Percentiles rank a stretch among this genome's conserved stretches.
These are phyloP conservation scores for Galagoides demidoff DNA, from an alignment of 2,797 vertebrate genomes.

Conservation along the genomic window DNA sequence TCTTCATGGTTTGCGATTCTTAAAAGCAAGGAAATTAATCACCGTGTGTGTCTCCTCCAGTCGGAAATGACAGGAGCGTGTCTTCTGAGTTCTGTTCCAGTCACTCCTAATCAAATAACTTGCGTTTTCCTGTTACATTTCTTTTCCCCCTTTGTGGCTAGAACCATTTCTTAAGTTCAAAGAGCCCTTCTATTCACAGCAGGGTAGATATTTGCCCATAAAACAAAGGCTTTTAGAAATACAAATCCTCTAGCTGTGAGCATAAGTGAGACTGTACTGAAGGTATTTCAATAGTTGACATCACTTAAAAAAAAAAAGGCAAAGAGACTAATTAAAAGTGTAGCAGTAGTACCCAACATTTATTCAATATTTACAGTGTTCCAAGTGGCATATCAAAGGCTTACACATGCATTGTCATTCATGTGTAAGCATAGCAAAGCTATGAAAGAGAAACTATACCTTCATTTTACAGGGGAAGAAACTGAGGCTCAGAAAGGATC, in stretches of 20 bases:
- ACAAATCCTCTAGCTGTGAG: neutral
- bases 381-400: neutral
- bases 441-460: neutral
- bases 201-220: slow-evolving; percentile 26
- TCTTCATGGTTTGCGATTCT: neutral
- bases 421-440: neutral
- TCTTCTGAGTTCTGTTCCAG: neutral
- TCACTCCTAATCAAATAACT: slow-evolving; percentile 29
- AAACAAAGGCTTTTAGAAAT: slow-evolving; percentile 63
- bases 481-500: neutral
- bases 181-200: neutral
- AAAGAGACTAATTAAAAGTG: neutral
- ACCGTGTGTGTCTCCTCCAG: neutral
- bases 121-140: neutral
- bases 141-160: slow-evolving; percentile 12
- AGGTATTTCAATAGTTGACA: neutral
- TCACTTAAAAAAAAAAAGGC: neutral
- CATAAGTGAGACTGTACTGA: neutral
- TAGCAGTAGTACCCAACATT: no score
- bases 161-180: slow-evolving; percentile 54
- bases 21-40: slow-evolving; percentile 70
- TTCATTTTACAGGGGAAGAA: neutral
- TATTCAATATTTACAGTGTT: neutral
- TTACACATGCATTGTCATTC: neutral
- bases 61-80: slow-evolving; percentile 4